Percentiles rank a stretch among this genome's conserved stretches.
phyloP scores from a whole-genome alignment of 2,113 vertebrate species.

The Callocephalon fimbriatum region DNA sequence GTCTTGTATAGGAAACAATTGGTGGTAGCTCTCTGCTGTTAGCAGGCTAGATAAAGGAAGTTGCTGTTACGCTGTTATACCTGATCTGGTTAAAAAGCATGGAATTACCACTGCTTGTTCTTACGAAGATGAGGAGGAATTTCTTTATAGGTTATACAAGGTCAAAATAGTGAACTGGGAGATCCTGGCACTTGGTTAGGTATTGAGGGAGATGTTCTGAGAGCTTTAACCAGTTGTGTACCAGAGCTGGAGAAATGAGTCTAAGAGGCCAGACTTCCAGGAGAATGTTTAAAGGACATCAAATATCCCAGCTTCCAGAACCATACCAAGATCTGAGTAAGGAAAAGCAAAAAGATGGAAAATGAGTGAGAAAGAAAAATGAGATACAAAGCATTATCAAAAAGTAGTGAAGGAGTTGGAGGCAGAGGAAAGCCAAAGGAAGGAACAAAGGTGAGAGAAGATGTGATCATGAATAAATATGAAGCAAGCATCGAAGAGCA shows the following conservation, averaged over 20 bases:
- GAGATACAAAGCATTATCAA: not conserved
- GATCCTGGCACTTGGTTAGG: not conserved
- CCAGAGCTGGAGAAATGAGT: not conserved
- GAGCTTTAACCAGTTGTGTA: too few species aligned
- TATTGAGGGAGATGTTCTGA: too few species aligned
- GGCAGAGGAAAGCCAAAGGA: not conserved
- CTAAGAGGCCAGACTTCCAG: not conserved
- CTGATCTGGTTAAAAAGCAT: not conserved
- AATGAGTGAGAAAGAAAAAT: not conserved
- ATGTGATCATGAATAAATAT: not conserved
- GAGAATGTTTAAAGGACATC: not conserved
- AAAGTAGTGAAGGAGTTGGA: not conserved
- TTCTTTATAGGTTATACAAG: not conserved
- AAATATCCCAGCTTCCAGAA: not conserved
- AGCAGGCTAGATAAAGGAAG: not conserved
- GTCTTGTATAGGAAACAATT: not conserved
- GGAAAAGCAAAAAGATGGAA: not conserved
- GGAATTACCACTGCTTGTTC: not conserved
- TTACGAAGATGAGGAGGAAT: not conserved
- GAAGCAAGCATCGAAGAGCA: not conserved
- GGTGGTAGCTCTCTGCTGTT: not conserved
- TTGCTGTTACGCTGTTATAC: rapidly evolving
- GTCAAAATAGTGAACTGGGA: not conserved
- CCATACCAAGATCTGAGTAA: not conserved
- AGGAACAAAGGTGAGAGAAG: not conserved